Evolutionary conservation across 2,888 invertebrate genomes (phyloP).

Genomic region (Cenopis cana): DNA sequence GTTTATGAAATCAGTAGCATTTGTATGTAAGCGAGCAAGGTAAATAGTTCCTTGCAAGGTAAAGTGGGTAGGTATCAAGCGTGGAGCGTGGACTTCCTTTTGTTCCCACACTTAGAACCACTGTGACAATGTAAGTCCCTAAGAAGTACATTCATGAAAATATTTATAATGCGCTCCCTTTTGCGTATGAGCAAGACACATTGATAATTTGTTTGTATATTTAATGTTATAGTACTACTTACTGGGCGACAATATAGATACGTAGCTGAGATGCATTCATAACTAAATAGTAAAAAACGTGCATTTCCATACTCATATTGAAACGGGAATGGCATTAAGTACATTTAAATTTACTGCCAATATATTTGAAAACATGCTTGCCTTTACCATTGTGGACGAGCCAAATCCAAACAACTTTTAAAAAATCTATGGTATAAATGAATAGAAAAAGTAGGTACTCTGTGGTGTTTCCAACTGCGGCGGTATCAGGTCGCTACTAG

Average conservation of each 20-base stretch:
- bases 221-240: no score
- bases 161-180: no score
- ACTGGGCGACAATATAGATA: no score
- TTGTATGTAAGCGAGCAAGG: not conserved
- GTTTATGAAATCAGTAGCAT: not conserved
- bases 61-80: not conserved
- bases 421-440: no score
- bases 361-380: no score
- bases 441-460: no score
- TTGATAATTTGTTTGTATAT: no score
- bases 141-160: not conserved
- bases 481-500: constrained; percentile 16
- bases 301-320: not conserved
- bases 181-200: no score
- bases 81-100: constrained; percentile 1
- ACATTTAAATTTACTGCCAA: not conserved
- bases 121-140: constrained; percentile 8
- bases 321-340: not conserved
- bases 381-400: no score
- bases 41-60: constrained; percentile 7
- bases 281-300: no score
- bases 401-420: no score
- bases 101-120: constrained; percentile 1
- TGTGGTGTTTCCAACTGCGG: not conserved
- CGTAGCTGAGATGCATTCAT: no score